These are phyloP conservation scores for Drosophila repletoides DNA, from an alignment of 1,140 invertebrate genomes.

Conservation along the genomic window DNA sequence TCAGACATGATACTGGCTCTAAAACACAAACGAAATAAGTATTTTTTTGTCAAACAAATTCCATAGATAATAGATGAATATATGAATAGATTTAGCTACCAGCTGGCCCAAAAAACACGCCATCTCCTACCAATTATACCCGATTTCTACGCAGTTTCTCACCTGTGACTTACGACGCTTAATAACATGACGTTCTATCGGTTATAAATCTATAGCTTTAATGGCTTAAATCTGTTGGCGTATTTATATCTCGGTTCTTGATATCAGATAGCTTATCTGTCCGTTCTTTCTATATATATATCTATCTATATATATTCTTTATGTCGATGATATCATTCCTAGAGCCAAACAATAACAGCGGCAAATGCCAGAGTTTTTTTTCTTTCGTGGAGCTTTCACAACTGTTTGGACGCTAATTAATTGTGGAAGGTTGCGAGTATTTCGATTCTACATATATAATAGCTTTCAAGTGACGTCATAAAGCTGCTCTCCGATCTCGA, in stretches of 20 bases:
- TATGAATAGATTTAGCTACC: neutral
- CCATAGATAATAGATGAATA: neutral
- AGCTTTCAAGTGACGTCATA: constrained; percentile 14
- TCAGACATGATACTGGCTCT: constrained; percentile 69
- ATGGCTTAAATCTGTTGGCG: neutral
- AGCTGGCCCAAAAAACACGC: constrained; percentile 1
- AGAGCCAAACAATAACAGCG: constrained; percentile 7
- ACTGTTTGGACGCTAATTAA: constrained; percentile 35
- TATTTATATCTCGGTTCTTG: constrained; percentile 17
- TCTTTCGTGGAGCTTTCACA: constrained; percentile 36
- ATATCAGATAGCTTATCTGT: constrained; percentile 26
- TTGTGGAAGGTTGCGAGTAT: constrained; percentile 9
- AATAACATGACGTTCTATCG: constrained; percentile 38
- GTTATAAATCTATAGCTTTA: neutral
- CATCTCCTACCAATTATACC: neutral
- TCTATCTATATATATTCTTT: constrained; percentile 6
- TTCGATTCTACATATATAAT: neutral
- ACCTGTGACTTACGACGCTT: constrained; percentile 62
- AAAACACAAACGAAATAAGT: neutral
- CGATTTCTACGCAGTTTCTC: constrained; percentile 28
- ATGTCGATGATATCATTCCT: constrained; percentile 37
- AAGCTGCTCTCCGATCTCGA: constrained; percentile 12
- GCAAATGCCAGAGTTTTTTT: neutral
- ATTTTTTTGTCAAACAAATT: neutral
- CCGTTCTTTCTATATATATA: neutral